phyloP scores from a whole-genome alignment of 2,797 vertebrate species.

The Epinephelus awoara region DNA sequence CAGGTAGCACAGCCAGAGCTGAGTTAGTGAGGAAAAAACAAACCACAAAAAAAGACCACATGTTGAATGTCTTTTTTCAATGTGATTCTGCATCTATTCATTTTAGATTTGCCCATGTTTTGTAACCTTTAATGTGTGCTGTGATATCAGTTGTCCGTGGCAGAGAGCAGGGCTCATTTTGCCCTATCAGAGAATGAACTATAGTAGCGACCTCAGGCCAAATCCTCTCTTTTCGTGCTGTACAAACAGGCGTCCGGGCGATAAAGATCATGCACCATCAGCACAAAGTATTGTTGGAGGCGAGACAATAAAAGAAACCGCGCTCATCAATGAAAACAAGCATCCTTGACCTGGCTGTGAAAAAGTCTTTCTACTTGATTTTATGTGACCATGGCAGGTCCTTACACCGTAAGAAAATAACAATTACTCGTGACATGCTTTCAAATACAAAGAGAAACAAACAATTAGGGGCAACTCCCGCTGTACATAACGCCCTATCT shows the following conservation, averaged over 20 bases:
- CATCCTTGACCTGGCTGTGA: slow-evolving; percentile 80
- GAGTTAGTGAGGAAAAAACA: slow-evolving; percentile 64
- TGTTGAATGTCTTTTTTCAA: slow-evolving; percentile 82
- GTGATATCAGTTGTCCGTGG: slow-evolving; percentile 66
- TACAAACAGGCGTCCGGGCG: slow-evolving; percentile 81
- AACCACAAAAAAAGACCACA: slow-evolving; percentile 74
- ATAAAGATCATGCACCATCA: slow-evolving; percentile 86
- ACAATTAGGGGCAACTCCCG: slow-evolving; percentile 46
- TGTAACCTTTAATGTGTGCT: slow-evolving; percentile 64
- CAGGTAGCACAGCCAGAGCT: slow-evolving; percentile 71
- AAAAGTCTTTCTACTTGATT: slow-evolving; percentile 67
- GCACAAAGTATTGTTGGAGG: slow-evolving; percentile 85
- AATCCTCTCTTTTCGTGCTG: slow-evolving; percentile 84
- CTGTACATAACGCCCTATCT: slow-evolving; percentile 66
- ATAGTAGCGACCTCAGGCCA: slow-evolving; percentile 82
- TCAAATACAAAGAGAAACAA: slow-evolving; percentile 67
- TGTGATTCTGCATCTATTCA: slow-evolving; percentile 68
- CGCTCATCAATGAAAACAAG: slow-evolving; percentile 83
- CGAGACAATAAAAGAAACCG: slow-evolving; percentile 84
- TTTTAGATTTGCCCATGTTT: slow-evolving; percentile 70
- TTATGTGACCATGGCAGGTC: slow-evolving; percentile 39
- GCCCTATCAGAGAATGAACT: slow-evolving; percentile 78
- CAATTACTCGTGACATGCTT: slow-evolving; percentile 46
- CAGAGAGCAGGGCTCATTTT: slow-evolving; percentile 73
- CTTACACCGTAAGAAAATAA: slow-evolving; percentile 33